These are phyloP conservation scores for Pituophis catenifer DNA, from an alignment of 2,113 vertebrate species.

Conservation along the genomic window DNA sequence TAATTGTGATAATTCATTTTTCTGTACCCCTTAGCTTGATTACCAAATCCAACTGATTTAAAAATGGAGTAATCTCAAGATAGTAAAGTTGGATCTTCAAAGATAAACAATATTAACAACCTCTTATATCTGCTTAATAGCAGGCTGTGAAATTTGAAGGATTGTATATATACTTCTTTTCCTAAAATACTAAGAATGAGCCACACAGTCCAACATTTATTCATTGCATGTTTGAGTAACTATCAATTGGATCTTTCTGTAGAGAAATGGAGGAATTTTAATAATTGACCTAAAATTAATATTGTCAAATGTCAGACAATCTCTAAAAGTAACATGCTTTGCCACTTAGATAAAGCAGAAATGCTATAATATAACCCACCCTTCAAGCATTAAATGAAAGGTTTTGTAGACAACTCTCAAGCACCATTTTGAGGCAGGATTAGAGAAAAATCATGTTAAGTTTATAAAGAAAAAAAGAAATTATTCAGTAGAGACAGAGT, in stretches of 20 bases:
- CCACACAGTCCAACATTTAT: background rate
- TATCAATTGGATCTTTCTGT: background rate
- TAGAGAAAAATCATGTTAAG: background rate
- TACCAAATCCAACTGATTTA: background rate
- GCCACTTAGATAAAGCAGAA: background rate
- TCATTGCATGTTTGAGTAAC: background rate
- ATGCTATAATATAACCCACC: background rate
- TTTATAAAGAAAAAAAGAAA: background rate
- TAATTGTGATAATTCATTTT: background rate
- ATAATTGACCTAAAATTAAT: background rate
- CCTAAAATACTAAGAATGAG: background rate
- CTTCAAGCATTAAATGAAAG: background rate
- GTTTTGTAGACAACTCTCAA: background rate
- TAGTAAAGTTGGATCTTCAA: background rate
- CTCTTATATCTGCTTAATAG: background rate
- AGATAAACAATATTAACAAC: background rate
- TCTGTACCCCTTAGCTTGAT: constrained; percentile 20
- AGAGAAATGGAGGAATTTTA: background rate
- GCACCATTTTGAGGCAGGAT: background rate
- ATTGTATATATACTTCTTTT: background rate
- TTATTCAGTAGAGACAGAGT: background rate
- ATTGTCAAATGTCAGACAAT: background rate
- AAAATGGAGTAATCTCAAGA: constrained; percentile 8
- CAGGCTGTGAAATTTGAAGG: background rate
- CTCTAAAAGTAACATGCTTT: background rate